Conservation (phyloP, 2,113 vertebrate genomes). For the Scalopus aquaticus region DNA sequence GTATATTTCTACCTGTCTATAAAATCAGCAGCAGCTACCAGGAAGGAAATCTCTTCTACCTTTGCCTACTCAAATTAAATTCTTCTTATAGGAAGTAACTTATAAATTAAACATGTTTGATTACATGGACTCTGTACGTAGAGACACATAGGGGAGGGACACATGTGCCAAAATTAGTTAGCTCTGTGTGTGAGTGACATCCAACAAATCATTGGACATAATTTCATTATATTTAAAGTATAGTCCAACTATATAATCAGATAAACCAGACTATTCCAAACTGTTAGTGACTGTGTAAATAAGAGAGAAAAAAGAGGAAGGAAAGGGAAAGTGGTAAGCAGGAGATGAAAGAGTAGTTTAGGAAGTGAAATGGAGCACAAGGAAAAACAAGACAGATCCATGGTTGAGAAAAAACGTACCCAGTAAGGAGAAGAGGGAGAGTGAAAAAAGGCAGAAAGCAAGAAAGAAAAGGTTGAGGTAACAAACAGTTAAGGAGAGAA, state of each 20-base stretch:
- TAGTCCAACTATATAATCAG: constrained; percentile 32
- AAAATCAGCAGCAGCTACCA: background rate
- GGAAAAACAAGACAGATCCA: background rate
- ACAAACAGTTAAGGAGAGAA: background rate
- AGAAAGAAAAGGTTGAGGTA: background rate
- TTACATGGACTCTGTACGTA: background rate
- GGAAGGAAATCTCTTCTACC: background rate
- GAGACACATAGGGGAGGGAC: background rate
- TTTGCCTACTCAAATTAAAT: constrained; percentile 22
- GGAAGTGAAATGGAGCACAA: background rate
- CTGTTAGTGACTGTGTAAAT: background rate
- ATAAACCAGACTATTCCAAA: background rate
- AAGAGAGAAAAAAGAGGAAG: background rate
- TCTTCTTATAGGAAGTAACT: background rate
- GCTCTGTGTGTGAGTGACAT: background rate
- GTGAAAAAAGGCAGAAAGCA: background rate
- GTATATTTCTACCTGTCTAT: background rate
- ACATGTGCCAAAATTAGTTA: background rate
- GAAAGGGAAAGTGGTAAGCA: background rate
- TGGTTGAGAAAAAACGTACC: background rate
- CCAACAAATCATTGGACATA: too few relatives aligned
- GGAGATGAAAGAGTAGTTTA: constrained; percentile 2
- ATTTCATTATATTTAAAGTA: constrained; percentile 19
- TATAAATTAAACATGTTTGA: constrained; percentile 36
- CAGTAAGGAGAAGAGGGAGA: background rate